phyloP scores from a whole-genome alignment of 2,888 invertebrate genomes.

The Anoplius nigerrimus region DNA sequence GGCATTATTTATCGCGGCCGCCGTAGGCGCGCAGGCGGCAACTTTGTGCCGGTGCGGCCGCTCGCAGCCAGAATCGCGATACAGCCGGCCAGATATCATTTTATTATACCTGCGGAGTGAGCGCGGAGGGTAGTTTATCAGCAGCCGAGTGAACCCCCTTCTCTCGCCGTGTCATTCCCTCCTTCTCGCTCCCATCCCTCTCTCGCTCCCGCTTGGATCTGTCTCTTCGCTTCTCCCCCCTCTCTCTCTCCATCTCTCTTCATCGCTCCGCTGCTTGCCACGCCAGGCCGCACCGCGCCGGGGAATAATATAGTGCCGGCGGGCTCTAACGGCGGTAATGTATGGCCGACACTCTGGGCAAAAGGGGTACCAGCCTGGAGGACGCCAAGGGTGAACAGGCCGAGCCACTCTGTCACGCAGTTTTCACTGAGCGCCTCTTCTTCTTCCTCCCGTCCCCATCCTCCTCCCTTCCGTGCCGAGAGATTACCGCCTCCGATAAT shows the following conservation, averaged over 20 bases:
- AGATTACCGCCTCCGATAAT: constrained; percentile 65
- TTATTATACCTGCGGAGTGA: constrained; percentile 66
- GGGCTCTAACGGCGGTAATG: constrained; percentile 64
- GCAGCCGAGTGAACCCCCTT: constrained; percentile 51
- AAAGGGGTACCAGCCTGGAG: constrained; percentile 53
- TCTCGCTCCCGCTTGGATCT: constrained; percentile 11
- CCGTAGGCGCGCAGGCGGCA: constrained; percentile 66
- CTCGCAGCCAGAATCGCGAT: constrained; percentile 64
- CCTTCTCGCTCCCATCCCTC: constrained; percentile 19
- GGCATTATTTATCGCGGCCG: constrained; percentile 69
- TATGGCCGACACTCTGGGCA: constrained; percentile 59
- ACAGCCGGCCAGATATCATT: constrained; percentile 67
- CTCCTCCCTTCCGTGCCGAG: constrained; percentile 45
- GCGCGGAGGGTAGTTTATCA: constrained; percentile 67
- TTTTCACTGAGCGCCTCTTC: constrained; percentile 60
- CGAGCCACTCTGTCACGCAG: constrained; percentile 62
- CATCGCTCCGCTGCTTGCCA: constrained; percentile 38
- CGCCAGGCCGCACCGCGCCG: constrained; percentile 47
- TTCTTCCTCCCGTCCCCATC: constrained; percentile 41
- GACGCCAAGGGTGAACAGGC: constrained; percentile 58
- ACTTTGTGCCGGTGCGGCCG: constrained; percentile 61
- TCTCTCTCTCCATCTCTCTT: constrained; percentile 14
- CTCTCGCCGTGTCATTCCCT: constrained; percentile 9
- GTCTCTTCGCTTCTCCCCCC: constrained; percentile 13
- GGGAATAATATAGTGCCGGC: constrained; percentile 64